phyloP scores from a whole-genome alignment of 2,888 invertebrate species.

The Alviniconcha strummeri region DNA sequence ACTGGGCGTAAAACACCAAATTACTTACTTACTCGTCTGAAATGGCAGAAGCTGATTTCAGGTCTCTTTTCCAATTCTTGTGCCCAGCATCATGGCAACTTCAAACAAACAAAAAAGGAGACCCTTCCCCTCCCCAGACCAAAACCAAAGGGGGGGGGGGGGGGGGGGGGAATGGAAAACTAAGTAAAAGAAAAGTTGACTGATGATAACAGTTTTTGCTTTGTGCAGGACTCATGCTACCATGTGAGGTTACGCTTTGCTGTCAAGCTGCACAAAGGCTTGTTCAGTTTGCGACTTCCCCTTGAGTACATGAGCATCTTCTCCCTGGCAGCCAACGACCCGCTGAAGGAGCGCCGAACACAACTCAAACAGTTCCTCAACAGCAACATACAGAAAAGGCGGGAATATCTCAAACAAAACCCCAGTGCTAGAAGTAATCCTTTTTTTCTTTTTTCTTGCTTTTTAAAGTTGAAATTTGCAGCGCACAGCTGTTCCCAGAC shows the following conservation, averaged over 20 bases:
- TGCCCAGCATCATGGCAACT: too few species aligned
- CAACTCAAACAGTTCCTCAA: conserved; percentile 84
- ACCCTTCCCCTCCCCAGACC: too few species aligned
- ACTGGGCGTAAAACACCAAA: too few species aligned
- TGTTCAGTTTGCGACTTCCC: conserved; percentile 81
- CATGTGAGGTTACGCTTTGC: conserved; percentile 90
- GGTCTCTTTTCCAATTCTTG: too few species aligned
- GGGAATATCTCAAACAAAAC: conserved; percentile 89
- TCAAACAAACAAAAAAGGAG: too few species aligned
- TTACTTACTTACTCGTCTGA: too few species aligned
- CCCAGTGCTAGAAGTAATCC: conserved; percentile 70
- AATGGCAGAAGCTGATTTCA: too few species aligned
- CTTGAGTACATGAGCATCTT: conserved; percentile 98
- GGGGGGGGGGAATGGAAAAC: too few species aligned
- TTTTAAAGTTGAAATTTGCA: too few species aligned
- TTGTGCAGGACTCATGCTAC: conserved; percentile 71
- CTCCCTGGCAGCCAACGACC: conserved; percentile 91
- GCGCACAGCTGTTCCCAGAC: too few species aligned
- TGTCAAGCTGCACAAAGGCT: conserved; percentile 92
- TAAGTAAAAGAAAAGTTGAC: too few species aligned
- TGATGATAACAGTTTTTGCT: not conserved
- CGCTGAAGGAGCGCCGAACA: conserved; percentile 83
- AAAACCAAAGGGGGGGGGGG: too few species aligned
- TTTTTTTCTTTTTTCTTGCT: not conserved
- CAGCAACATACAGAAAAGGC: conserved; percentile 88